These are phyloP conservation scores for Diprion similis DNA, from an alignment of 1,140 invertebrate genomes.

Conservation along the genomic window DNA sequence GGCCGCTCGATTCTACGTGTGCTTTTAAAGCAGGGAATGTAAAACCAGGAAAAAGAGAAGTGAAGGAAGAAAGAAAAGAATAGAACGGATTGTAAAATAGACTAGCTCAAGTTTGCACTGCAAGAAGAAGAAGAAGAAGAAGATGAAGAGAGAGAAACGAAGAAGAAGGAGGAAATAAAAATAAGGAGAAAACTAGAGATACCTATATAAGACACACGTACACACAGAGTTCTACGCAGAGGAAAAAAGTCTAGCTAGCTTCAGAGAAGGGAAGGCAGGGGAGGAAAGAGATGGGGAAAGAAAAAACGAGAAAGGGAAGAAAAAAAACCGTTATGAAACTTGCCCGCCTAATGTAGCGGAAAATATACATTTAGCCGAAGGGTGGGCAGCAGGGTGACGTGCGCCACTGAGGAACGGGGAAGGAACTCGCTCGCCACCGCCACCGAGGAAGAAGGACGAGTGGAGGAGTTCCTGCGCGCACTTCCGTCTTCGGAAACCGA, in stretches of 20 bases:
- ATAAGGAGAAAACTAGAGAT: constrained; percentile 1
- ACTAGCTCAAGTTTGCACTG: too few species aligned
- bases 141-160: background rate
- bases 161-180: background rate
- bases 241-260: background rate
- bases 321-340: constrained; percentile 17
- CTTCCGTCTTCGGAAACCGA: constrained; percentile 26
- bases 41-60: too few species aligned
- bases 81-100: too few species aligned
- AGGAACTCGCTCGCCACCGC: too few species aligned
- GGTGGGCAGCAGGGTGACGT: background rate
- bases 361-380: constrained; percentile 29
- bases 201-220: constrained; percentile 9
- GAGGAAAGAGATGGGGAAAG: background rate
- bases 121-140: background rate
- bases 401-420: constrained; percentile 12
- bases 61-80: too few species aligned
- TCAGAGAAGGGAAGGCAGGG: background rate
- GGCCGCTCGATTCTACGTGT: too few species aligned
- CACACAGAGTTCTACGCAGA: constrained; percentile 8
- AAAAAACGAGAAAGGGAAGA: background rate
- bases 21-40: too few species aligned
- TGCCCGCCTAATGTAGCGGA: constrained; percentile 25
- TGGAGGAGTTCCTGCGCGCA: background rate
- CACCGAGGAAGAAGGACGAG: background rate